phyloP scores from a whole-genome alignment of 2,113 vertebrate species.

The Clupea harengus region DNA sequence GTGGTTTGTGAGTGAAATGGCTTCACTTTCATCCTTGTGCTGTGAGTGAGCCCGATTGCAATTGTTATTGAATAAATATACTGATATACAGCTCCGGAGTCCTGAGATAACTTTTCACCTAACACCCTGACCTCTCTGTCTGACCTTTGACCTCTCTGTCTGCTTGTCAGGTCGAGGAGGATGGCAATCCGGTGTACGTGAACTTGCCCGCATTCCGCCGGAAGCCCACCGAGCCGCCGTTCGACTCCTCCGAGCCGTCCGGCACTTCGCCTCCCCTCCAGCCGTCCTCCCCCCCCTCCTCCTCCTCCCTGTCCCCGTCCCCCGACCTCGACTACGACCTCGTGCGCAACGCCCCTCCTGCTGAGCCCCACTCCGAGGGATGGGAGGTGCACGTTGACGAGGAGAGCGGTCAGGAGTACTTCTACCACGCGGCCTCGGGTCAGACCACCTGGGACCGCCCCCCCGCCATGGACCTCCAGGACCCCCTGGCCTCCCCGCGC shows the following conservation, averaged over 20 bases:
- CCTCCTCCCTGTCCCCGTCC: neutral
- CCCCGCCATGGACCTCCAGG: constrained; percentile 42
- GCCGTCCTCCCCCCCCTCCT: neutral
- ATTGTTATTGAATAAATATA: too few relatives aligned
- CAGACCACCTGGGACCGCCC: constrained; percentile 90
- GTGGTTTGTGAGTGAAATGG: too few relatives aligned
- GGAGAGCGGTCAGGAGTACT: constrained; percentile 82
- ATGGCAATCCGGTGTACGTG: constrained; percentile 75
- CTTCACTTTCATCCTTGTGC: too few relatives aligned
- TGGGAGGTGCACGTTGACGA: constrained; percentile 89
- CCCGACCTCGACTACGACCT: constrained; percentile 25
- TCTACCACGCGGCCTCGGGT: constrained; percentile 82
- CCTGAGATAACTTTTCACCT: too few relatives aligned
- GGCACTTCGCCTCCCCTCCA: neutral
- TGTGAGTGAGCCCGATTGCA: too few relatives aligned
- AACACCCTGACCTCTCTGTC: too few relatives aligned
- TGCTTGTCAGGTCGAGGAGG: constrained; percentile 59
- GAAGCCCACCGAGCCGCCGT: constrained; percentile 27
- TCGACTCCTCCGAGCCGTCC: neutral
- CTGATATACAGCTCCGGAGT: too few relatives aligned
- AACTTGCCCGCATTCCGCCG: constrained; percentile 78
- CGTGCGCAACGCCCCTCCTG: constrained; percentile 19
- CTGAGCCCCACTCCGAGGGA: constrained; percentile 44
- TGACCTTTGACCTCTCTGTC: neutral
- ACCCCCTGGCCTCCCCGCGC: neutral